These are phyloP conservation scores for Athetis lepigone DNA, from an alignment of 2,888 invertebrate genomes.

Conservation along the genomic window DNA sequence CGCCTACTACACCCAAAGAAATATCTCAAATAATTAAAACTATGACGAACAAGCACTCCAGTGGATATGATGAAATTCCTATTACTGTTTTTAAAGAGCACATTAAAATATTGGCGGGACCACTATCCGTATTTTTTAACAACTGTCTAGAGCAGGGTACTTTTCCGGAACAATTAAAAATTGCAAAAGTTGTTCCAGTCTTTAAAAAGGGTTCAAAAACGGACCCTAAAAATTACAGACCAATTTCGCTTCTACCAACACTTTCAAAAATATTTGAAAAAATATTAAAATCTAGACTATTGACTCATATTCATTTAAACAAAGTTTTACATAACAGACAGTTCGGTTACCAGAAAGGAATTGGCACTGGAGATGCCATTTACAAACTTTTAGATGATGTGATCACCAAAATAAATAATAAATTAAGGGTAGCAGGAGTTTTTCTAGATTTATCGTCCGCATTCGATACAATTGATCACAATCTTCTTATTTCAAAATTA, in stretches of 20 bases:
- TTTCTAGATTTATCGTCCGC: slow-evolving; percentile 17
- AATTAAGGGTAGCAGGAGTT: slow-evolving; percentile 18
- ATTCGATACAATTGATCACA: slow-evolving; percentile 17
- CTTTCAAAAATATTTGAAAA: slow-evolving; percentile 8
- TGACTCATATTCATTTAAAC: slow-evolving; percentile 9
- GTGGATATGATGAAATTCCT: slow-evolving; percentile 2
- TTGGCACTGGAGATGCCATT: slow-evolving; percentile 11
- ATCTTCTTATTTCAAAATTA: slow-evolving; percentile 11
- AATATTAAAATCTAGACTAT: slow-evolving; percentile 4
- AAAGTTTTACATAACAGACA: slow-evolving; percentile 10
- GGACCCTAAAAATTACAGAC: slow-evolving; percentile 7
- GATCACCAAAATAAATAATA: slow-evolving; percentile 9
- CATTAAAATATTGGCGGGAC: neutral
- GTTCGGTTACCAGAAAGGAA: slow-evolving; percentile 13
- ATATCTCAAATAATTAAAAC: neutral
- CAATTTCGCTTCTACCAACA: slow-evolving; percentile 8
- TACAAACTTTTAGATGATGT: slow-evolving; percentile 9
- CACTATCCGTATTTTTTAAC: neutral
- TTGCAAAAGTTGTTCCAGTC: neutral
- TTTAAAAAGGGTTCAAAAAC: slow-evolving; percentile 8
- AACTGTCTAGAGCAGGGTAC: too few species aligned
- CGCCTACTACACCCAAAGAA: too few species aligned
- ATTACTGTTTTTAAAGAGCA: slow-evolving; percentile 1
- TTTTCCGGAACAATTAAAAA: too few species aligned
- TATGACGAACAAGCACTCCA: neutral